Percentiles rank a stretch among this genome's conserved stretches.
Evolutionary conservation across 1,140 invertebrate genomes (phyloP).

Genomic region (Pantala flavescens): DNA sequence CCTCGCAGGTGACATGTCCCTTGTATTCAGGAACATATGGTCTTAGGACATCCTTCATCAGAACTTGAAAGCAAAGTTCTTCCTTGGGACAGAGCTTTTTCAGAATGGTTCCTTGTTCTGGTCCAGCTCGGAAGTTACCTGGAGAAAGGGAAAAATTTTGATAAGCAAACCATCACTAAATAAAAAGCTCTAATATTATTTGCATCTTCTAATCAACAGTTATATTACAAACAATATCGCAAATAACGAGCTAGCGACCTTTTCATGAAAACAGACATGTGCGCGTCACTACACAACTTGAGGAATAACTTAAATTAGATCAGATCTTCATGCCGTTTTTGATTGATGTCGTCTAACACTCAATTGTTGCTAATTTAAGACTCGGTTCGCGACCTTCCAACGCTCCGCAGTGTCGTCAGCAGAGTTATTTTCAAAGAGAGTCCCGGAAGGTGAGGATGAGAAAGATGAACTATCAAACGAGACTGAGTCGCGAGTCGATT

Average conservation of each 20-base stretch:
- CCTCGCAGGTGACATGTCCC: slow-evolving; percentile 65
- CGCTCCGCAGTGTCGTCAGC: not conserved
- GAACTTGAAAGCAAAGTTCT: slow-evolving; percentile 57
- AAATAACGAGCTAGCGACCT: too few relatives aligned
- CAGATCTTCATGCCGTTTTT: too few relatives aligned
- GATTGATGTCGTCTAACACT: too few relatives aligned
- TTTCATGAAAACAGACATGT: too few relatives aligned
- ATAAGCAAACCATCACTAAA: not conserved
- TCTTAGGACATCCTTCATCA: slow-evolving; percentile 78
- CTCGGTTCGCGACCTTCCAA: too few relatives aligned
- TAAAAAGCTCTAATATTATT: not conserved
- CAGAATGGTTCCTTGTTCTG: slow-evolving; percentile 82
- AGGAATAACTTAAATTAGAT: too few relatives aligned
- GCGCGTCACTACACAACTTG: too few relatives aligned
- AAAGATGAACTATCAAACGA: not conserved
- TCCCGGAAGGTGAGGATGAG: not conserved
- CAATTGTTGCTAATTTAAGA: too few relatives aligned
- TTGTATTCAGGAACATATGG: slow-evolving; percentile 87
- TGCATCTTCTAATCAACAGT: too few relatives aligned
- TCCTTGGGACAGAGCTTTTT: slow-evolving; percentile 87
- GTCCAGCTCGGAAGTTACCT: slow-evolving; percentile 85
- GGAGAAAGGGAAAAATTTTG: slow-evolving; percentile 24
- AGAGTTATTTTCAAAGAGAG: not conserved
- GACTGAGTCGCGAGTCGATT: too few relatives aligned
- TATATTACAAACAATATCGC: too few relatives aligned